phyloP scores from a whole-genome alignment of 2,888 invertebrate species.

The Acanthococcus lagerstroemiae region DNA sequence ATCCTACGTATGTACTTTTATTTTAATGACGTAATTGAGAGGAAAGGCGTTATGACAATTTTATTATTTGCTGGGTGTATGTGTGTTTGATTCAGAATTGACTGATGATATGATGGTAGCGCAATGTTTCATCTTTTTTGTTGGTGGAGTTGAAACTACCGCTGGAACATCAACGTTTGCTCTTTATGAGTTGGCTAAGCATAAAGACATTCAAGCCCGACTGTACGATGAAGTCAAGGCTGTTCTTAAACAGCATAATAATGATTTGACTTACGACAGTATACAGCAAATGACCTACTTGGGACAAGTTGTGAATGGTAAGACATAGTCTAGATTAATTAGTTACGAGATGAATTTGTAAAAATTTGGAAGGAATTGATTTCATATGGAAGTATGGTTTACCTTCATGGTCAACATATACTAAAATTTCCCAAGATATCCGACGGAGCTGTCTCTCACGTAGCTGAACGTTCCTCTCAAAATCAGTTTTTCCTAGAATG shows the following conservation, averaged over 20 bases:
- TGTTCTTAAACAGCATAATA: conserved; percentile 42
- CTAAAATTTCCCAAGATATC: background rate
- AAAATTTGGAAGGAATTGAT: background rate
- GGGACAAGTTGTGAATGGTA: conserved; percentile 47
- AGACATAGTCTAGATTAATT: background rate
- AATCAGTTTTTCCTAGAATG: no score
- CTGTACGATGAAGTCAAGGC: conserved; percentile 45
- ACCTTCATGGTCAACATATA: background rate
- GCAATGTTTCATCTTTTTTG: conserved; percentile 46
- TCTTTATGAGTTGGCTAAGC: conserved; percentile 48
- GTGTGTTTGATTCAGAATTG: conserved; percentile 47
- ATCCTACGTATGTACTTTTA: no score
- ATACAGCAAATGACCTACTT: conserved; percentile 47
- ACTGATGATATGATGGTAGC: conserved; percentile 43
- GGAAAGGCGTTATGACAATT: no score
- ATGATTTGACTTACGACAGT: conserved; percentile 45
- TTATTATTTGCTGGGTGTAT: no score
- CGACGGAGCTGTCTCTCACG: no score
- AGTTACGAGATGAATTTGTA: background rate
- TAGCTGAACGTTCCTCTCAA: no score
- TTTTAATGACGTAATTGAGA: no score
- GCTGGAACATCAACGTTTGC: conserved; percentile 50
- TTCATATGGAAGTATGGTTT: no score
- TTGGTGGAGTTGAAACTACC: conserved; percentile 48
- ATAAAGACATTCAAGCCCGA: conserved; percentile 45